Base-by-base conservation (phyloP, 2,888 invertebrate species). In the Dryadula phaetusa region DNA sequence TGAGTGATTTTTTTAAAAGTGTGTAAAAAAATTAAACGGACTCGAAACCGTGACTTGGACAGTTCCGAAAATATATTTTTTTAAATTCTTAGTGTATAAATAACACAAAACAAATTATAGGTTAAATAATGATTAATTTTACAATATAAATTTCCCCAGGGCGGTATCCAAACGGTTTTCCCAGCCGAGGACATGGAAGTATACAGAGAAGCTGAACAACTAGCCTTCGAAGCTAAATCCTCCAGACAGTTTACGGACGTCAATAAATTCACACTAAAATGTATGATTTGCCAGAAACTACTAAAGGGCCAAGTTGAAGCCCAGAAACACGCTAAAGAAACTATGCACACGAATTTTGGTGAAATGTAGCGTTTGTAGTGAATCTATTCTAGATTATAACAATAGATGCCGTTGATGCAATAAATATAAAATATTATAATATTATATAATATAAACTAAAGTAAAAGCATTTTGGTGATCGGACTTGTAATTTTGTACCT, bases 201-300 rank as follows among this genome's bases (percentile, higher is more conserved):
- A 18, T 94, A 97, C 71, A 90, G 93, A 63, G 96, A 97, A 86
- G 99, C 98, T 0, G 95, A 96, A 75, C 96, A 97, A 78, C 82
- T 99, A 58, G 98, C 98, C 0, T 93, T 94, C 64, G 98, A 98
- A 89, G 98, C 98, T 0, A 97, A 97, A 83, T 96, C 96, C 0
- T 96, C 97, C 71, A 94, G 97, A 70, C 98, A 98, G 86, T 99
- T 95, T 84, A 99, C 98, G 0, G 98, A 99, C 88, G 94, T 98
- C 5, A 95, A 96, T 80, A 97, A 96, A 79, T 98, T 98, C 79
- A 95, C 96, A 0, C 87, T 99, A 14, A 95, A 96, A 74, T 99
- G 99, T 85, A 90, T 95, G 80, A 93, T 95, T n/a, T 99, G 99
- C 82, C 94, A 96, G 76, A 90, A 94, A 34, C 90, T 95, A 75